Evolutionary conservation across 2,113 vertebrate genomes (phyloP).

Genomic region (Tichodroma muraria): DNA sequence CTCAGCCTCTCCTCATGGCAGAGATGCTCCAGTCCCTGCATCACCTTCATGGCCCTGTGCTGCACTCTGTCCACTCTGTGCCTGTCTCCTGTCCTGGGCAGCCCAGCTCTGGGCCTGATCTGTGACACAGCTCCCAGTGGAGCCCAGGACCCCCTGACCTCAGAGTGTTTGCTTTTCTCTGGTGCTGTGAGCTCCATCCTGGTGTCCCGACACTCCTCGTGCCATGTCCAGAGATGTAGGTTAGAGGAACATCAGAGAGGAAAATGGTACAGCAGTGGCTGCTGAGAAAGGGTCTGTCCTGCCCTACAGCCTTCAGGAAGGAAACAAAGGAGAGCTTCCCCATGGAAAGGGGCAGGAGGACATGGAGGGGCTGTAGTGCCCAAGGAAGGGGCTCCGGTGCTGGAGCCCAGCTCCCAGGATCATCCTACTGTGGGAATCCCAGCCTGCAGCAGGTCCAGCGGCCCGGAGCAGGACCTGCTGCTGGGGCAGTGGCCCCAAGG

Average conservation of each 20-base stretch:
- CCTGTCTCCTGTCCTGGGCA: neutral
- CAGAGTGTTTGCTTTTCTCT: neutral
- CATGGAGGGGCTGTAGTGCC: neutral
- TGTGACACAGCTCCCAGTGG: neutral
- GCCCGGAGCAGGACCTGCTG: neutral
- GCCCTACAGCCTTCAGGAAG: accelerated
- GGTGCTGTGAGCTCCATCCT: neutral
- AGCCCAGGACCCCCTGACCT: neutral
- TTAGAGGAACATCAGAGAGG: neutral
- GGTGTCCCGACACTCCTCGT: neutral
- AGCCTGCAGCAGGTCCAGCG: neutral
- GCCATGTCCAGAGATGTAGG: neutral
- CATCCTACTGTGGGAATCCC: neutral
- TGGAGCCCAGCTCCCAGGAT: neutral
- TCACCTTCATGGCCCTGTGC: neutral
- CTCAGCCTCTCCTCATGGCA: too few species aligned
- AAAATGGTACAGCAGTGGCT: neutral
- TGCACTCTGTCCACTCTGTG: neutral
- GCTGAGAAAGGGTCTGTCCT: neutral
- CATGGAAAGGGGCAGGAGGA: neutral
- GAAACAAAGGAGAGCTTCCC: neutral
- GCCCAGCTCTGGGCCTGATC: neutral
- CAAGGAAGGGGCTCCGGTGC: neutral
- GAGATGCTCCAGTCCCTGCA: neutral
- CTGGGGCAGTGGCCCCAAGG: neutral